Percentiles rank a stretch among this genome's conserved stretches.
Conservation (phyloP, 2,113 vertebrate species). For the Etheostoma cragini region DNA sequence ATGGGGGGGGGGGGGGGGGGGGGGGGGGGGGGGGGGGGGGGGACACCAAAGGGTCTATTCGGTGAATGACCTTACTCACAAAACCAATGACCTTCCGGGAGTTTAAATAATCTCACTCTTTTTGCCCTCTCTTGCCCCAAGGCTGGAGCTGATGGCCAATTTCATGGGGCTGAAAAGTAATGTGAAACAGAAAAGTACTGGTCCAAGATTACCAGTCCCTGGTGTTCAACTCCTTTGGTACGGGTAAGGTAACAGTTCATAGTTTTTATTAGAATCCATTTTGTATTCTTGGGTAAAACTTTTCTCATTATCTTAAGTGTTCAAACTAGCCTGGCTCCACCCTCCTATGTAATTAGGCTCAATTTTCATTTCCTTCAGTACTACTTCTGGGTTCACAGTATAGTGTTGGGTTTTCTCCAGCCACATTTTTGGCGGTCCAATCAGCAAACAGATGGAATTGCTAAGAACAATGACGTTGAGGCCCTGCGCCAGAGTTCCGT, state of each 20-base stretch:
- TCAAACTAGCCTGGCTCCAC: not conserved
- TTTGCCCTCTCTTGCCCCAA: slow-evolving; percentile 4
- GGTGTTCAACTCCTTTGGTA: slow-evolving; percentile 2
- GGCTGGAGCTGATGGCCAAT: slow-evolving; percentile 42
- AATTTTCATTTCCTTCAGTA: no score
- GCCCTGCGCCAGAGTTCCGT: no score
- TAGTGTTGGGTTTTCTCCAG: no score
- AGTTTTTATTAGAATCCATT: not conserved
- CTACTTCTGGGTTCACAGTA: no score
- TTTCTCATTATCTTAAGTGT: not conserved
- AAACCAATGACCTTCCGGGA: slow-evolving; percentile 52
- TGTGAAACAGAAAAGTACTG: slow-evolving; percentile 26
- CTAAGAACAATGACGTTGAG: no score
- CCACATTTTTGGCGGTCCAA: no score
- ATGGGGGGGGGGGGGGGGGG: no score
- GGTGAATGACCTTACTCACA: slow-evolving; percentile 36
- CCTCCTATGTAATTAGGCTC: no score
- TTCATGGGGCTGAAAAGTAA: slow-evolving; percentile 36
- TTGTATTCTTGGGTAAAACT: not conserved
- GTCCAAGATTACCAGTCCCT: slow-evolving; percentile 35
- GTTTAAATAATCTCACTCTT: slow-evolving; percentile 52
- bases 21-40: no score
- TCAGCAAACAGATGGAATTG: no score
- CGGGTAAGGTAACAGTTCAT: slow-evolving; percentile 1
- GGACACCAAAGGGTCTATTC: slow-evolving; percentile 2